Percentiles rank a stretch among this genome's conserved stretches.
Evolutionary conservation across 2,113 vertebrate species (phyloP).

Genomic region (Theristicus caerulescens): DNA sequence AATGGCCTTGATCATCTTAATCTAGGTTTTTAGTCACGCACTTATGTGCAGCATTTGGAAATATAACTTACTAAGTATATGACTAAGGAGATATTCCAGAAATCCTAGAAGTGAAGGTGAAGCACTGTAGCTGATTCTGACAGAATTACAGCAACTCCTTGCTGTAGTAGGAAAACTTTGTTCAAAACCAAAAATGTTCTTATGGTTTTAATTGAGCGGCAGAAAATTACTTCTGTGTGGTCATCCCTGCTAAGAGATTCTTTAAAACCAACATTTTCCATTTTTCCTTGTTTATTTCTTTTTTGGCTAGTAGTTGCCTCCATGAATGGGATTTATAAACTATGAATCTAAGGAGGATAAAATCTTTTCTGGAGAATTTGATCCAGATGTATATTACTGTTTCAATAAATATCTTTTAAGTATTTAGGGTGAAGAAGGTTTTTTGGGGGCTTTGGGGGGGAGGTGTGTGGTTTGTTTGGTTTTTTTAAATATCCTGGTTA

Average conservation of each 20-base stretch:
- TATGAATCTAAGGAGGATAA: background rate
- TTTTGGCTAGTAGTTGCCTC: constrained; percentile 29
- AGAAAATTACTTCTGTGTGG: constrained; percentile 36
- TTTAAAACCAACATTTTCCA: constrained; percentile 38
- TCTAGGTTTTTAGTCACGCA: background rate
- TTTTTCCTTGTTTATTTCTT: constrained; percentile 36
- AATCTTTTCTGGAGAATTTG: constrained; percentile 36
- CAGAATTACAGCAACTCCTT: constrained; percentile 12
- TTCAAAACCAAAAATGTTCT: constrained; percentile 8
- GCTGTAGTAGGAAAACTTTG: background rate
- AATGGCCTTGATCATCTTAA: background rate
- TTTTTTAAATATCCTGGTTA: background rate
- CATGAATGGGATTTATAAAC: constrained; percentile 17
- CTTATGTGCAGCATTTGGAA: background rate
- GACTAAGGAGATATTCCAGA: background rate
- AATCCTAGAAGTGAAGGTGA: background rate
- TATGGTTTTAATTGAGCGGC: constrained; percentile 45
- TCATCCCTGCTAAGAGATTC: constrained; percentile 19
- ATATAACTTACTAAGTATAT: background rate
- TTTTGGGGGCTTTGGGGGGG: background rate
- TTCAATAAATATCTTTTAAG: constrained; percentile 8
- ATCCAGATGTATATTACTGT: constrained; percentile 18
- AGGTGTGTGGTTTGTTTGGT: too few species aligned
- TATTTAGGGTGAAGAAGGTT: background rate
- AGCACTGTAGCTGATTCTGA: background rate